A percentile compares a stretch with the other conserved stretches of the same genome.
Evolutionary conservation across 2,888 invertebrate species (phyloP).

Genomic region (Lycaena phlaeas): DNA sequence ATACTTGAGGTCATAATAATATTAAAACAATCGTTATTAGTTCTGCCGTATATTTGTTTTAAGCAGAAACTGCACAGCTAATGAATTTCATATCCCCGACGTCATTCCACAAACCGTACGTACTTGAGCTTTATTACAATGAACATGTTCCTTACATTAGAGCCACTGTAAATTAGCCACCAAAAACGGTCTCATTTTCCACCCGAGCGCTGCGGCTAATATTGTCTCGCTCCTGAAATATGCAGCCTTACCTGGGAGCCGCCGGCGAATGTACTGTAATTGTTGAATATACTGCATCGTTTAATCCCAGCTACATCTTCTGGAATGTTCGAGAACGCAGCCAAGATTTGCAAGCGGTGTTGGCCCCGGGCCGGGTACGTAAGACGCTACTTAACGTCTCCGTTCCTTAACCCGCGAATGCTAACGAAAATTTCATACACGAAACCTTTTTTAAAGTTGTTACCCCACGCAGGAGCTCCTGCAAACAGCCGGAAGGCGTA

Average conservation of each 20-base stretch:
- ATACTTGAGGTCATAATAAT: no score
- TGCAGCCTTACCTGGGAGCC: conserved; percentile 62
- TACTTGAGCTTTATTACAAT: conserved; percentile 38
- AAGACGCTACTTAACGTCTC: conserved; percentile 50
- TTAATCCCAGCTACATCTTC: conserved; percentile 66
- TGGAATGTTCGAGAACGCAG: conserved; percentile 67
- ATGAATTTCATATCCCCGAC: conserved; percentile 35
- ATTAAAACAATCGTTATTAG: no score
- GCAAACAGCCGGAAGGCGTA: conserved; percentile 62
- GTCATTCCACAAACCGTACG: conserved; percentile 30
- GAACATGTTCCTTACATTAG: conserved; percentile 52
- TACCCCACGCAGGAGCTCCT: conserved; percentile 31
- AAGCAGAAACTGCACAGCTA: conserved; percentile 40
- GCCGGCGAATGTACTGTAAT: conserved; percentile 59
- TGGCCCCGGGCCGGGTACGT: conserved; percentile 63
- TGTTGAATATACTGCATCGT: conserved; percentile 64
- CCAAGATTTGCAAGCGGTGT: conserved; percentile 64
- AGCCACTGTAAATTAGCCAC: conserved; percentile 60
- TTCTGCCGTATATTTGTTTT: no score
- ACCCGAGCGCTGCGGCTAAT: conserved; percentile 73
- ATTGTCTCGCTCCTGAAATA: conserved; percentile 66
- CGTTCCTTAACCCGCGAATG: conserved; percentile 36
- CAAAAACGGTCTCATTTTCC: conserved; percentile 73
- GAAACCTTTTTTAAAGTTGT: conserved; percentile 37
- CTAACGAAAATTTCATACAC: conserved; percentile 32